phyloP scores from a whole-genome alignment of 2,113 vertebrate genomes.

The Perca flavescens region DNA sequence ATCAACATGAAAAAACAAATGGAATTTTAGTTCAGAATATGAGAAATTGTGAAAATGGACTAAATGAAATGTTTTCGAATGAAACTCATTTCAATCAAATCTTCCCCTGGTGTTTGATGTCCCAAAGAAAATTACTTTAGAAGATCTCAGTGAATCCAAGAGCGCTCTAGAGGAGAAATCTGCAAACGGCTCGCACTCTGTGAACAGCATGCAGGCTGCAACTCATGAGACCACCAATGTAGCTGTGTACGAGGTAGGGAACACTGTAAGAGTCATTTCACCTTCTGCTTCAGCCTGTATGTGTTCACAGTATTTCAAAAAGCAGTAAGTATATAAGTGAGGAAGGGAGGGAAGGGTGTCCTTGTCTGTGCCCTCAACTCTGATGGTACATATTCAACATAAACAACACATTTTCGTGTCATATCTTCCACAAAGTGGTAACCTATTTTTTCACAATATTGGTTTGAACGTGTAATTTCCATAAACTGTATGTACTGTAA shows the following conservation, averaged over 20 bases:
- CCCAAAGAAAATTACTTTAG: constrained; percentile 87
- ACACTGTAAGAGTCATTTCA: neutral
- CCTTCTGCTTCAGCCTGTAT: neutral
- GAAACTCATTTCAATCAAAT: neutral
- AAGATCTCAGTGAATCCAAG: constrained; percentile 86
- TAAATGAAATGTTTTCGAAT: neutral
- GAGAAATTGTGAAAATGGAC: neutral
- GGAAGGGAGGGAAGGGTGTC: neutral
- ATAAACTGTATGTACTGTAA: neutral
- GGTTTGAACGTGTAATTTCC: neutral
- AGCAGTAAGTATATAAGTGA: neutral
- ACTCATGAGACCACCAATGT: constrained; percentile 87
- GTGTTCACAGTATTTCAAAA: neutral
- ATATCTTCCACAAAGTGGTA: neutral
- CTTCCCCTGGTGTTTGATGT: constrained; percentile 17
- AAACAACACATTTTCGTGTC: neutral
- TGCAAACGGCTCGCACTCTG: constrained; percentile 75
- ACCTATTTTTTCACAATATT: neutral
- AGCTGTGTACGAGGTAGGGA: constrained; percentile 88
- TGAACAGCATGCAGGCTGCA: constrained; percentile 81
- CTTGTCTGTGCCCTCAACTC: neutral
- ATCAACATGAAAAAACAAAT: neutral
- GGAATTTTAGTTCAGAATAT: neutral
- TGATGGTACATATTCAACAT: neutral
- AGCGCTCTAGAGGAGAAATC: constrained; percentile 83